phyloP scores from a whole-genome alignment of 2,797 vertebrate species.

The Dipus sagitta region DNA sequence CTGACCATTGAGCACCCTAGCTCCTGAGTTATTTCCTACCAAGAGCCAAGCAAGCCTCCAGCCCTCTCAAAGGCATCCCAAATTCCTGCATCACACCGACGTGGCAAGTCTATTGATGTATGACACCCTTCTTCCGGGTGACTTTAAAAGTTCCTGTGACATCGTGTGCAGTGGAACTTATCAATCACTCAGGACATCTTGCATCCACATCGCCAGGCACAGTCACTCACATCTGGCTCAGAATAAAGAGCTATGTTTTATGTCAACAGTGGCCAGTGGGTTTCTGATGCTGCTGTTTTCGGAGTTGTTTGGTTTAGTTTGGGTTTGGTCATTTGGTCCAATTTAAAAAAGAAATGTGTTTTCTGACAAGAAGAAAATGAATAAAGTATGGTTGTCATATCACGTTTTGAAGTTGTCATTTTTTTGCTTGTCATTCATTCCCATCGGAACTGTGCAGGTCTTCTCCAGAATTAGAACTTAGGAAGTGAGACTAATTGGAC shows the following conservation, averaged over 20 bases:
- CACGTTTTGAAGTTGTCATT: background rate
- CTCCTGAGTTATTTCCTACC: too few species aligned
- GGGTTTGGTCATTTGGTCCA: background rate
- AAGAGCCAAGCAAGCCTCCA: too few species aligned
- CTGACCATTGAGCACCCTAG: too few species aligned
- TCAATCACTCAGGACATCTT: background rate
- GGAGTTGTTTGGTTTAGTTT: background rate
- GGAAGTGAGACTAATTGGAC: background rate
- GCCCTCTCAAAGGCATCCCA: too few species aligned
- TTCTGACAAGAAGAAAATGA: slow-evolving; percentile 55
- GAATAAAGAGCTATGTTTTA: background rate
- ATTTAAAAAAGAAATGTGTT: background rate
- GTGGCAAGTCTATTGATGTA: background rate
- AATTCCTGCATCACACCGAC: too few species aligned
- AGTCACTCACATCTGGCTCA: background rate
- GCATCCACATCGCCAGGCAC: background rate
- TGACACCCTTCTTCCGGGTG: background rate
- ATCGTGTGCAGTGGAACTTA: background rate
- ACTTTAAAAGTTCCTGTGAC: background rate
- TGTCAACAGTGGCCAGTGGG: background rate
- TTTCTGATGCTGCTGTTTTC: background rate
- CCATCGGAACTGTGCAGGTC: background rate
- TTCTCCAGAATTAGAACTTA: background rate
- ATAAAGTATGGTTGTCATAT: slow-evolving; percentile 12
- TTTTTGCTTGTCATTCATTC: background rate